phyloP scores from a whole-genome alignment of 2,888 invertebrate species.

The Diarsia rubi region DNA sequence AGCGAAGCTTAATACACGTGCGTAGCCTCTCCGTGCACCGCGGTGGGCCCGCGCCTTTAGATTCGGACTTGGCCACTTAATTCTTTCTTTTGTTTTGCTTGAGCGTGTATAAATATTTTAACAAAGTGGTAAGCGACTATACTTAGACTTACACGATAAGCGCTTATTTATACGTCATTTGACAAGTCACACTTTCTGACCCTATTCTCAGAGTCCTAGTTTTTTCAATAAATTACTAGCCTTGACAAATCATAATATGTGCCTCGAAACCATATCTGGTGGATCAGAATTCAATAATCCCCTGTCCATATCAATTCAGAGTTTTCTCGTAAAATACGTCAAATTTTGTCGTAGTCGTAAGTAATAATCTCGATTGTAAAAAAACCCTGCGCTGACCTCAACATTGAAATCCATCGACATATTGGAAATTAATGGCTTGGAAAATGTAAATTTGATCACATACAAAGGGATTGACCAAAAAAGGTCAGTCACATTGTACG shows the following conservation, averaged over 20 bases:
- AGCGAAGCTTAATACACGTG: too few relatives aligned
- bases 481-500: too few relatives aligned
- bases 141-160: too few relatives aligned
- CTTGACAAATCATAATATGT: conserved; percentile 5
- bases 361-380: conserved; percentile 58
- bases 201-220: neutral
- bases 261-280: conserved; percentile 12
- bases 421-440: conserved; percentile 52
- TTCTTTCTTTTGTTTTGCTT: neutral
- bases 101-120: neutral
- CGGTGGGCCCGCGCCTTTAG: too few relatives aligned
- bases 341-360: neutral
- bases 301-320: conserved; percentile 18
- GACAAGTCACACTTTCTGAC: too few relatives aligned
- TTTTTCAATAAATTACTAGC: neutral
- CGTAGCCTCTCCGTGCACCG: too few relatives aligned
- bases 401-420: conserved; percentile 37
- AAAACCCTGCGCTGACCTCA: conserved; percentile 37
- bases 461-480: too few relatives aligned
- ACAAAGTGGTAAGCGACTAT: neutral
- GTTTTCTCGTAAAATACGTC: conserved; percentile 22
- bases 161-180: too few relatives aligned
- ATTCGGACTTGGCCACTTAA: neutral
- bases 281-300: conserved; percentile 29
- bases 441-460: conserved; percentile 47